Base-by-base conservation (phyloP, 1,140 invertebrate genomes). In the Drosophila mojavensis region DNA sequence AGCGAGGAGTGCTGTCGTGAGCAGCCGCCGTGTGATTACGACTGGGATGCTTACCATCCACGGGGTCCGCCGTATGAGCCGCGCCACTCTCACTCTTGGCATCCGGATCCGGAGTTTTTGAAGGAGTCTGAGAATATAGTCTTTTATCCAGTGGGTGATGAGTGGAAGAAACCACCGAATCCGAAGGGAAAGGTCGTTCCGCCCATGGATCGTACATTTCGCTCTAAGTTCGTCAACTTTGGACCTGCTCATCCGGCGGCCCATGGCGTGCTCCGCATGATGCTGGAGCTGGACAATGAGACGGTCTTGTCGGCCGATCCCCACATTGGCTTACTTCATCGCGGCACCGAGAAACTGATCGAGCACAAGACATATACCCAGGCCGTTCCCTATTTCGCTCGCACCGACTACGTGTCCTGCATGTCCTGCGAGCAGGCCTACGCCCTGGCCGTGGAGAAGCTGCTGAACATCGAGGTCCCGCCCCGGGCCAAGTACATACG, bases 181-280 rank as follows among this genome's bases (percentile, higher is more conserved):
- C 91, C 75, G 24, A 33, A 43, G 24, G 6, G 67, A 68, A 64
- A 39, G 4, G 20, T n/a, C 9, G 33, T 43, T 39, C 63, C 74
- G 20, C 84, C 86, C 0, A 81, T 86, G n/a, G 93, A 94, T 78
- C 93, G 93, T 43, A 91, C 90, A 17, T 93, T 96, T 45, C 93
- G 93, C 67, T 96, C 95, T 66, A 94, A 96, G 63, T 93, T 94
- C 26, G 86, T 97, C 5, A 97, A 97, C 88, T 97, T 97, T 93
- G 97, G 97, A 5, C 97, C 97, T 5, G 95, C 96, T 67, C 97
- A 97, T 94, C 97, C 97, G 51, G 96, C 97, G 36, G 97, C 96
- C 75, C 96, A 97, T 86, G 97, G 97, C 28, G 96, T 97, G 39
- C 93, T 97, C n/a, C 94, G 96, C 51, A 93, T 97, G 58, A 94